phyloP scores from a whole-genome alignment of 2,797 vertebrate genomes.

The Xyrichtys novacula region DNA sequence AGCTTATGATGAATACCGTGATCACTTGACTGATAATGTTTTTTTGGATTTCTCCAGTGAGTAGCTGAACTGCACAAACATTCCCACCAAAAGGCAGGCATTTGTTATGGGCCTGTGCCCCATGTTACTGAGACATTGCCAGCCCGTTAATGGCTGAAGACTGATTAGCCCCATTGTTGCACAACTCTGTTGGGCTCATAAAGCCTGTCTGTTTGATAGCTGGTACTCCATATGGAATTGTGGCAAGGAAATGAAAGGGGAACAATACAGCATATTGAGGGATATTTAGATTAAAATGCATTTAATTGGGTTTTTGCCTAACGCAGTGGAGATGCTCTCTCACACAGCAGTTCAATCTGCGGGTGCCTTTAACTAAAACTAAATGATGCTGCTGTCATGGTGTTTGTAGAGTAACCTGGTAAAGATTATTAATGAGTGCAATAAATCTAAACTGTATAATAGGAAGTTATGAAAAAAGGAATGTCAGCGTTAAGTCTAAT shows the following conservation, averaged over 20 bases:
- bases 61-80: constrained; percentile 29
- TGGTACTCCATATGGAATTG: constrained; percentile 71
- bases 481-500: constrained; percentile 72
- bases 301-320: constrained; percentile 79
- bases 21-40: constrained; percentile 43
- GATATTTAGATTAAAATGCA: constrained; percentile 84
- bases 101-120: constrained; percentile 45
- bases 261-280: constrained; percentile 77
- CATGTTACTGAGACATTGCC: constrained; percentile 52
- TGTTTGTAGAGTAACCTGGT: constrained; percentile 89
- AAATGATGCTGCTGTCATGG: constrained; percentile 91
- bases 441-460: constrained; percentile 92
- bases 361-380: constrained; percentile 85
- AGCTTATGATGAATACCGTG: constrained; percentile 36
- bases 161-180: constrained; percentile 60
- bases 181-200: constrained; percentile 65
- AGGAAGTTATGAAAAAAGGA: constrained; percentile 83
- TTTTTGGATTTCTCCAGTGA: constrained; percentile 30
- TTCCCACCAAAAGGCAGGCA: constrained; percentile 41
- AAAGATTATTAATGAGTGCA: constrained; percentile 97
- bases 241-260: constrained; percentile 72
- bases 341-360: constrained; percentile 85
- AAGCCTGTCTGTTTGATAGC: constrained; percentile 75
- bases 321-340: constrained; percentile 81
- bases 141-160: constrained; percentile 58